These are phyloP conservation scores for Cygnus olor DNA, from an alignment of 2,797 vertebrate species.

Conservation along the genomic window DNA sequence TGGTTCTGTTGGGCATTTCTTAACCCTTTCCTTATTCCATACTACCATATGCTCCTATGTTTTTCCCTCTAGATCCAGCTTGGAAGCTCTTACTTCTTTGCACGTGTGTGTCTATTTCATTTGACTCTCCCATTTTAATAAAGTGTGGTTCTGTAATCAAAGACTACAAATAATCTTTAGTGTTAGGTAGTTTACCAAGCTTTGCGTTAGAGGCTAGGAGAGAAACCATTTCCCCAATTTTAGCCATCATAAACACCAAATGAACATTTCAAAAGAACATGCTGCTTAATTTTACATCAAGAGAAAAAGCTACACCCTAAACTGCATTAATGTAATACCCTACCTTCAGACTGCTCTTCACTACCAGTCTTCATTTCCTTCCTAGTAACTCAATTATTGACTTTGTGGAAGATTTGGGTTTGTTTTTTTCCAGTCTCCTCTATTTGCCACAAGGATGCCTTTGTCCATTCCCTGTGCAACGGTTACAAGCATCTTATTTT, in stretches of 20 bases:
- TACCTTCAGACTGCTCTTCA: conserved; percentile 37
- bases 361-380: not conserved
- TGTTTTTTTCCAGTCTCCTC: not conserved
- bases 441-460: not conserved
- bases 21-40: not conserved
- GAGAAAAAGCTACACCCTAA: not conserved
- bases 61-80: not conserved
- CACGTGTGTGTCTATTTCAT: not conserved
- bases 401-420: not conserved
- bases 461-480: rapidly evolving
- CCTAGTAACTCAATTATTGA: not conserved
- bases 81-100: not conserved
- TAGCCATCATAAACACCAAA: not conserved
- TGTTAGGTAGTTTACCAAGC: too few species aligned
- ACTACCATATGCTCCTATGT: not conserved
- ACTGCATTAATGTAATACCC: not conserved
- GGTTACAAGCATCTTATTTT: not conserved
- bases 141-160: not conserved
- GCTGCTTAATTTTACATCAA: not conserved
- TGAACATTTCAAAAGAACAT: not conserved
- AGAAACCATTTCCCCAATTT: not conserved
- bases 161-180: not conserved
- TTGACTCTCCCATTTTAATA: not conserved
- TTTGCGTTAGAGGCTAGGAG: not conserved
- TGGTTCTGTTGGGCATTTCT: not conserved